Conservation (phyloP, 2,888 invertebrate species). For the Pegoplata infirma region DNA sequence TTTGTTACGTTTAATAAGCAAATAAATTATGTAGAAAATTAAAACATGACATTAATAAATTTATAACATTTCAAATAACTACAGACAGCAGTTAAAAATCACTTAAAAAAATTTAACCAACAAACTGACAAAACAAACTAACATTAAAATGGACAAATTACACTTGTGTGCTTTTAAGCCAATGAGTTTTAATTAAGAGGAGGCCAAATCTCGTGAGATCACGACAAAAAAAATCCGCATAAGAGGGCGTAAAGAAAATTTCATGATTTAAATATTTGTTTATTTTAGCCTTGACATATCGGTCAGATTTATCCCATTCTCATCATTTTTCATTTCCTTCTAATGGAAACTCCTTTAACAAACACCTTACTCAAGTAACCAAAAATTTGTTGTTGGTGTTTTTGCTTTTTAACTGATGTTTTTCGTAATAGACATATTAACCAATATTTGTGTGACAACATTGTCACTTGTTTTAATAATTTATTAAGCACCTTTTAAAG, state of each 20-base stretch:
- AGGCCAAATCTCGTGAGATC: too few relatives aligned
- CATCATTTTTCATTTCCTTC: background rate
- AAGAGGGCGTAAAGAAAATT: too few relatives aligned
- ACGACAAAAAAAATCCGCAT: too few relatives aligned
- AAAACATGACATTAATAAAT: slow-evolving; percentile 51
- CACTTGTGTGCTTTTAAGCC: too few relatives aligned
- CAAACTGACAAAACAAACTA: slow-evolving; percentile 25
- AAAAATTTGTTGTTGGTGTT: slow-evolving; percentile 15
- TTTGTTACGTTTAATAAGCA: slow-evolving; percentile 18
- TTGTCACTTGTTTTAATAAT: slow-evolving; percentile 57
- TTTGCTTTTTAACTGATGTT: slow-evolving; percentile 13
- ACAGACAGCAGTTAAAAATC: slow-evolving; percentile 26
- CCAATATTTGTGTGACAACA: slow-evolving; percentile 56
- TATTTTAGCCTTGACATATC: too few relatives aligned
- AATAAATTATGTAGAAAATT: slow-evolving; percentile 27
- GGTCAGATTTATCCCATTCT: background rate
- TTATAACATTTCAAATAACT: slow-evolving; percentile 40
- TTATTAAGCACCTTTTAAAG: slow-evolving; percentile 52
- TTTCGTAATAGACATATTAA: slow-evolving; percentile 37
- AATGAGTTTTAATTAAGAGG: too few relatives aligned
- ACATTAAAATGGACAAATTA: slow-evolving; percentile 42
- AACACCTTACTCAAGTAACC: slow-evolving; percentile 18
- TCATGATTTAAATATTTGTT: too few relatives aligned
- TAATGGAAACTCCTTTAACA: background rate
- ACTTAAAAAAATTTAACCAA: slow-evolving; percentile 25